A percentile compares a stretch with the other conserved stretches of the same genome.
phyloP scores from a whole-genome alignment of 30 jellyfish, hydroid and myxozoan species.

The Hydra vulgaris region DNA sequence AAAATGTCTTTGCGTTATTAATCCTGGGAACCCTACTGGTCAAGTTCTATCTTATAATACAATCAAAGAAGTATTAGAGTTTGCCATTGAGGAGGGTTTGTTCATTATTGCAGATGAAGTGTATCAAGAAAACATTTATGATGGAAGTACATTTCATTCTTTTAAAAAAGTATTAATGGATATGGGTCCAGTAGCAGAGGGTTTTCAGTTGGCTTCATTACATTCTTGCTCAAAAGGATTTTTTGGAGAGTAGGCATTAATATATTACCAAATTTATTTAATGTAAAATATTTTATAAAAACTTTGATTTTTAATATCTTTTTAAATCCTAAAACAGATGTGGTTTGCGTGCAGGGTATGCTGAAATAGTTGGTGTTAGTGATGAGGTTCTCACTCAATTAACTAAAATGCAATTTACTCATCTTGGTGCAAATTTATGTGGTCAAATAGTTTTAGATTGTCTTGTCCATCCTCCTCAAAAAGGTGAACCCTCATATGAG shows the following conservation, averaged over 20 bases:
- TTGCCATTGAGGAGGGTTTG: constrained; percentile 72
- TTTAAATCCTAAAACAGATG: constrained; percentile 31
- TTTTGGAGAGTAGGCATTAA: constrained; percentile 71
- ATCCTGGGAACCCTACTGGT: constrained; percentile 99
- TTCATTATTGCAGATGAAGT: constrained; percentile 96
- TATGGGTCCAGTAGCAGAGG: constrained; percentile 74
- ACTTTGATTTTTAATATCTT: neutral
- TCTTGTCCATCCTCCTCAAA: constrained; percentile 72
- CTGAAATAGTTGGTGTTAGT: constrained; percentile 64
- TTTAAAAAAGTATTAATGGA: constrained; percentile 88
- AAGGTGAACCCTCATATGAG: constrained; percentile 76
- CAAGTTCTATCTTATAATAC: constrained; percentile 88
- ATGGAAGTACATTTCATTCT: constrained; percentile 53
- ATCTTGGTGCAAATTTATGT: constrained; percentile 72
- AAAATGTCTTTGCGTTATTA: constrained; percentile 65
- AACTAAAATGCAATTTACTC: constrained; percentile 77
- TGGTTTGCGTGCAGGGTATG: constrained; percentile 96
- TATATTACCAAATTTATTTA: neutral
- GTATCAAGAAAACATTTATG: constrained; percentile 79
- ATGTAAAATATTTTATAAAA: neutral
- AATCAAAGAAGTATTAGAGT: constrained; percentile 56
- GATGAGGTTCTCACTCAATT: constrained; percentile 46
- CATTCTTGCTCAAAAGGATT: constrained; percentile 98
- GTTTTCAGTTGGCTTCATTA: constrained; percentile 82
- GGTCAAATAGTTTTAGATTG: constrained; percentile 92